Conservation (phyloP, 2,113 vertebrate species). For the Hydropotes inermis region DNA sequence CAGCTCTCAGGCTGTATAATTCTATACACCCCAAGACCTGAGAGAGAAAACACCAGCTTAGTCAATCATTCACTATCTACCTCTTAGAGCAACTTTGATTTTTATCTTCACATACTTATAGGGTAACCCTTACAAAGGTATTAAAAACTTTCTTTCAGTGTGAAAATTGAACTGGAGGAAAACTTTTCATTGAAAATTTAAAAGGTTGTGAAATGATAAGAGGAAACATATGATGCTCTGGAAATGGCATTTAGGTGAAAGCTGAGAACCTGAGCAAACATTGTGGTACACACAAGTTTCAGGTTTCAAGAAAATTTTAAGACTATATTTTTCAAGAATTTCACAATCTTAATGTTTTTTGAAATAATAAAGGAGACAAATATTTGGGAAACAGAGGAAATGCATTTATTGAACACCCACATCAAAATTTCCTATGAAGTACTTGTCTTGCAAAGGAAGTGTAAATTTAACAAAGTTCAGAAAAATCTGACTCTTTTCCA, state of each 20-base stretch:
- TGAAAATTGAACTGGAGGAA: background rate
- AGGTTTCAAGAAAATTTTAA: constrained; percentile 14
- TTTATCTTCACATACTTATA: background rate
- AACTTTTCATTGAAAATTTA: background rate
- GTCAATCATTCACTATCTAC: background rate
- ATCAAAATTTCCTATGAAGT: background rate
- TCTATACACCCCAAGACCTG: background rate
- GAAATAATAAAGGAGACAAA: background rate
- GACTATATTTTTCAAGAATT: background rate
- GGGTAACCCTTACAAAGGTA: background rate
- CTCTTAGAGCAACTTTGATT: background rate
- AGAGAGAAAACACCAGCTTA: background rate
- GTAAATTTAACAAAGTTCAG: background rate
- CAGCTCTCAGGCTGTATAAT: background rate
- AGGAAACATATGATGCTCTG: background rate
- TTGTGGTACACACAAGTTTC: background rate
- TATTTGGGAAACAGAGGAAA: background rate
- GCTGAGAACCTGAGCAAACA: background rate
- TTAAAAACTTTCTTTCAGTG: background rate
- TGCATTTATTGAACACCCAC: background rate
- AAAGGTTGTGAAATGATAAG: background rate
- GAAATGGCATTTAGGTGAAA: background rate
- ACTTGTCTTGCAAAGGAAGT: background rate
- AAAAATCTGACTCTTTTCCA: background rate
- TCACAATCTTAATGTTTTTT: background rate